Conservation (phyloP, 2,797 vertebrate genomes). For the Podarcis lilfordi region DNA sequence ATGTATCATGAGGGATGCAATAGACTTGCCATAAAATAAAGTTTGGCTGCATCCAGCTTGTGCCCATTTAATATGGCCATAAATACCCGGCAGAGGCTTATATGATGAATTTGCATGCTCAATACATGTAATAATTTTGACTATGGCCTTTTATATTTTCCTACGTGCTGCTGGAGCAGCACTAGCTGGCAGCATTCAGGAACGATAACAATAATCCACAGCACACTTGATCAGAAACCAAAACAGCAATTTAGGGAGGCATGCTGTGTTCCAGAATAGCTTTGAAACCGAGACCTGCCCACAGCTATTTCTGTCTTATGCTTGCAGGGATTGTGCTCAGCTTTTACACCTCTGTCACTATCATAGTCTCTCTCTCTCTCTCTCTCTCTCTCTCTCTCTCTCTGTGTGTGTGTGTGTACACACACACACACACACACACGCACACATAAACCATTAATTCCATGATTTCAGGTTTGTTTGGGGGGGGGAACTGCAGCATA, state of each 20-base stretch:
- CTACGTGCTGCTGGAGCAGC: not conserved
- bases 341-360: not conserved
- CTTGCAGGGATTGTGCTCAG: not conserved
- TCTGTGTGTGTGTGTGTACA: not conserved
- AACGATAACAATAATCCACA: not conserved
- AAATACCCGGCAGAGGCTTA: slow-evolving; percentile 50
- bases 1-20: slow-evolving; percentile 57
- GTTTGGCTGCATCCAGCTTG: slow-evolving; percentile 55
- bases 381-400: not conserved
- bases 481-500: not conserved
- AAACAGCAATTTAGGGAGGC: not conserved
- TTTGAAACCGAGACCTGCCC: not conserved
- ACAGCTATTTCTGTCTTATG: not conserved
- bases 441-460: not conserved
- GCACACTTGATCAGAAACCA: not conserved
- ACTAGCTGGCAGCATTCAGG: slow-evolving; percentile 12
- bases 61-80: slow-evolving; percentile 50
- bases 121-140: slow-evolving; percentile 9
- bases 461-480: too few species aligned
- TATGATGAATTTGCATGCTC: slow-evolving; percentile 57
- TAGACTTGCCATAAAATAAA: slow-evolving; percentile 62
- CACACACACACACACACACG: rapidly evolving
- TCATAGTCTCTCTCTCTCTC: too few species aligned
- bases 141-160: not conserved
- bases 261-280: rapidly evolving